Conservation (phyloP, 2,113 vertebrate genomes). For the Megaleporinus macrocephalus region DNA sequence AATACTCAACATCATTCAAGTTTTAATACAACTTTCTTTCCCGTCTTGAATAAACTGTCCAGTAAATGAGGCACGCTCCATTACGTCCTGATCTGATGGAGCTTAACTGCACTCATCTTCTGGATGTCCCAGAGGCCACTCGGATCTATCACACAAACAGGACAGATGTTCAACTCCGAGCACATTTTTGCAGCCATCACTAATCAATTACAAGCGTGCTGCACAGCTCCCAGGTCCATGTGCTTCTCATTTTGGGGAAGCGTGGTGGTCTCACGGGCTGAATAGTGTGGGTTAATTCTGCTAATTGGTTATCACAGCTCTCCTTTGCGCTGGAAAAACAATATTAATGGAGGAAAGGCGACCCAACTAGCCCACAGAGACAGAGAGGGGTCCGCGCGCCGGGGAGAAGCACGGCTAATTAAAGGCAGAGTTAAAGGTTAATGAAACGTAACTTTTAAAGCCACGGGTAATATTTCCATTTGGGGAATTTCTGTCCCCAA, state of each 20-base stretch:
- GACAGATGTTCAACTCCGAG: conserved; percentile 39
- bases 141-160: conserved; percentile 10
- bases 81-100: not conserved
- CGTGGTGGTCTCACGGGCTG: conserved; percentile 46
- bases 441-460: conserved; percentile 27
- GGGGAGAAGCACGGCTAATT: conserved; percentile 7
- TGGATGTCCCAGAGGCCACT: conserved; percentile 1
- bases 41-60: not conserved
- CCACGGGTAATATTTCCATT: not conserved
- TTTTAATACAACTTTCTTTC: not conserved
- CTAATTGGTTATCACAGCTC: conserved; percentile 56
- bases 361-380: conserved; percentile 1
- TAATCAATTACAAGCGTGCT: conserved; percentile 54
- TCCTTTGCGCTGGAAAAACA: conserved; percentile 44
- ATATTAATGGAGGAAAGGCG: conserved; percentile 32
- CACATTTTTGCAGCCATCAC: conserved; percentile 40
- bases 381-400: not conserved
- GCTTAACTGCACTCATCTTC: not conserved
- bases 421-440: conserved; percentile 13
- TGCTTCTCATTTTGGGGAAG: conserved; percentile 52
- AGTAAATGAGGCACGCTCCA: not conserved
- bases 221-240: conserved; percentile 46
- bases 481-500: not conserved
- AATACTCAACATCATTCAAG: too few relatives aligned
- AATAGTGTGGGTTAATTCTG: conserved; percentile 35